phyloP scores from a whole-genome alignment of 2,888 invertebrate species.

The Ganaspis brasiliensis region DNA sequence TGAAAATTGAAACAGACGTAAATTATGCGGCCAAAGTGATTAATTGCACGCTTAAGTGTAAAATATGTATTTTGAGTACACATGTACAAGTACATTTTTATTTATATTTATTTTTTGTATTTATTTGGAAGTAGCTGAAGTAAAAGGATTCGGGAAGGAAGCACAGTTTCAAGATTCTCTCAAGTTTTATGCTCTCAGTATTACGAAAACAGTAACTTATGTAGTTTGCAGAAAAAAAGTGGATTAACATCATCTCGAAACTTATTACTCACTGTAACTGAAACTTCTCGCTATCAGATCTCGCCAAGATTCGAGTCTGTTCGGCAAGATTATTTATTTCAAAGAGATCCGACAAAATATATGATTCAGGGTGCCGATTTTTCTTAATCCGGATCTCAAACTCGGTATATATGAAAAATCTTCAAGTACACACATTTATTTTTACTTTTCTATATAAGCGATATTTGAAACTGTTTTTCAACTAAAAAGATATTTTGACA shows the following conservation, averaged over 20 bases:
- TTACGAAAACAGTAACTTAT: slow-evolving; percentile 41
- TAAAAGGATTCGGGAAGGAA: slow-evolving; percentile 7
- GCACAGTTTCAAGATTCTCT: not conserved
- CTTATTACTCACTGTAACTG: slow-evolving; percentile 37
- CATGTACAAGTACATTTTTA: no score
- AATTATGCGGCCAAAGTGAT: slow-evolving; percentile 20
- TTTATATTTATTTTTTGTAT: no score
- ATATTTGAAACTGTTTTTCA: no score
- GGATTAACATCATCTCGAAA: slow-evolving; percentile 32
- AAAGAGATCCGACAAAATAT: slow-evolving; percentile 36
- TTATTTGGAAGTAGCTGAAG: not conserved
- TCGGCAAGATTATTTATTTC: slow-evolving; percentile 26
- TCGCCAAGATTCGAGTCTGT: slow-evolving; percentile 28
- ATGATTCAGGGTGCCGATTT: slow-evolving; percentile 36
- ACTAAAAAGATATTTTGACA: no score
- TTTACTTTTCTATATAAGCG: not conserved
- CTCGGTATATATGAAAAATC: slow-evolving; percentile 4
- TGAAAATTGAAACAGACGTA: slow-evolving; percentile 16
- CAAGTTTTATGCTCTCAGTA: slow-evolving; percentile 13
- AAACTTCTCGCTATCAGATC: slow-evolving; percentile 39
- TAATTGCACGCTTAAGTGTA: not conserved
- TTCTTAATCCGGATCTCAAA: slow-evolving; percentile 36
- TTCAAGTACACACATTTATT: not conserved
- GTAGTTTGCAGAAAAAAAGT: slow-evolving; percentile 36
- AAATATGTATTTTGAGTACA: slow-evolving; percentile 16